Base-by-base conservation (phyloP, 2,113 vertebrate genomes). In the Ailurus styani region DNA sequence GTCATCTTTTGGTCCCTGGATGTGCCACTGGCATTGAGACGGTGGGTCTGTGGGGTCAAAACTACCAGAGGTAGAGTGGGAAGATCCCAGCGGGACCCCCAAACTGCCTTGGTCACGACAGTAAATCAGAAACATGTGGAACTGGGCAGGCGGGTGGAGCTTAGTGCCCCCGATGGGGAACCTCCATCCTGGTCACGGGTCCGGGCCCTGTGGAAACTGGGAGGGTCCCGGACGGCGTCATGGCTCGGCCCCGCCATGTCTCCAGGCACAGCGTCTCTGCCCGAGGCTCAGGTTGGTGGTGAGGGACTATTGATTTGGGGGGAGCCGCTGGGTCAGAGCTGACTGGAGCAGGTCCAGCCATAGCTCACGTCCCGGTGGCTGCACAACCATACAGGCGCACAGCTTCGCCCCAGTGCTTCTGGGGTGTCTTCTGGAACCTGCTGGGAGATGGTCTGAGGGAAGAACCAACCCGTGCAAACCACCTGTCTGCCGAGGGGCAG, bases 301-400 rank as follows among this genome's bases (percentile, higher is more conserved):
- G 1, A 6, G 2, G 15, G 37, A 34, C 37, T 45, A 2, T n/a
- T 25, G 12, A 17, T 11, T 34, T 17, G 42, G 18, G 17, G 20
- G 29, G 37, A 15, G 7, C 15, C 23, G 0, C n/a, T n/a, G 1
- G 2, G 15, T 50, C 85, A 37, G 15, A 12, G 12, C 66, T 5
- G 47, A 12, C 29, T 3, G 4, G 8, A 52, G 84, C 0, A 29
- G 25, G 2, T 27, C 8, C 81, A 31, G 81, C 8, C n/a, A 10
- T 9, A 42, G 25, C 5, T 42, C 45, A 4, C n/a, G 3, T 1
- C 27, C n/a, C n/a, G 17, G 2, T 0, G 10, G 29, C 9, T 2
- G 15, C 55, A 29, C 10, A 2, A 12, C 10, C 2, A 3, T 3
- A 6, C 2, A 12, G 37, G 6, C 15, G 2, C 40, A 18, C 12